These are phyloP conservation scores for Drosophila recens DNA, from an alignment of 2,888 invertebrate species.

Conservation along the genomic window DNA sequence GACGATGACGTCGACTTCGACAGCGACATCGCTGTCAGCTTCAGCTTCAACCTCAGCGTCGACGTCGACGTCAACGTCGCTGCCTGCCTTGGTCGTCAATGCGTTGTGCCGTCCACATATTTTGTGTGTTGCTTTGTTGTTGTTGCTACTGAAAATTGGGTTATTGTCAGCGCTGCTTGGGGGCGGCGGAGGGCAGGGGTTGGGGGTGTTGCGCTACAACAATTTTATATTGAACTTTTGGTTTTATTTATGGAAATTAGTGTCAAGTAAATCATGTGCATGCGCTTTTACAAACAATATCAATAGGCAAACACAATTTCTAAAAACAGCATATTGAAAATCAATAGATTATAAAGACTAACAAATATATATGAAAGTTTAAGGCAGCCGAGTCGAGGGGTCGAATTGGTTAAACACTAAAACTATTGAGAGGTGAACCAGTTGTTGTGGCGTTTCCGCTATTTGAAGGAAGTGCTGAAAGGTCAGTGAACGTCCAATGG, in stretches of 20 bases:
- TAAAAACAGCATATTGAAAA: slow-evolving; percentile 50
- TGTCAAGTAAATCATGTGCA: slow-evolving; percentile 81
- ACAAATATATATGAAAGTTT: slow-evolving; percentile 59
- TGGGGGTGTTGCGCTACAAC: slow-evolving; percentile 10
- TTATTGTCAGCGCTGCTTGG: slow-evolving; percentile 70
- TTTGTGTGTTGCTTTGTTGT: slow-evolving; percentile 41
- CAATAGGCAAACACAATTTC: slow-evolving; percentile 49
- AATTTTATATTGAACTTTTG: slow-evolving; percentile 66
- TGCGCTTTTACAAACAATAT: slow-evolving; percentile 47
- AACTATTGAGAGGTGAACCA: slow-evolving; percentile 59
- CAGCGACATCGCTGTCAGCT: slow-evolving; percentile 20
- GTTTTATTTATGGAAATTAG: slow-evolving; percentile 80
- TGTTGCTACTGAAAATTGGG: slow-evolving; percentile 76
- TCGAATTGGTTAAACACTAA: not conserved
- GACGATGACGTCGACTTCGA: slow-evolving; percentile 25
- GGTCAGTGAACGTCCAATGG: slow-evolving; percentile 74
- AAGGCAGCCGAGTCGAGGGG: slow-evolving; percentile 10
- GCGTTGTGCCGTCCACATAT: slow-evolving; percentile 26
- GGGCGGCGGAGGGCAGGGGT: not conserved
- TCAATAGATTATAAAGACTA: slow-evolving; percentile 43
- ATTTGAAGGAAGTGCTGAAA: slow-evolving; percentile 66
- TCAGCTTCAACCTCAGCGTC: slow-evolving; percentile 1
- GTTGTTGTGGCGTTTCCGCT: slow-evolving; percentile 47
- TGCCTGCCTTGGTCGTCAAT: slow-evolving; percentile 60
- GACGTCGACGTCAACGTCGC: slow-evolving; percentile 32